Evolutionary conservation across 2,888 invertebrate species (phyloP), one percentile per base, ranked within the genome.

Genomic region (Minunthozetes semirufus): DNA sequence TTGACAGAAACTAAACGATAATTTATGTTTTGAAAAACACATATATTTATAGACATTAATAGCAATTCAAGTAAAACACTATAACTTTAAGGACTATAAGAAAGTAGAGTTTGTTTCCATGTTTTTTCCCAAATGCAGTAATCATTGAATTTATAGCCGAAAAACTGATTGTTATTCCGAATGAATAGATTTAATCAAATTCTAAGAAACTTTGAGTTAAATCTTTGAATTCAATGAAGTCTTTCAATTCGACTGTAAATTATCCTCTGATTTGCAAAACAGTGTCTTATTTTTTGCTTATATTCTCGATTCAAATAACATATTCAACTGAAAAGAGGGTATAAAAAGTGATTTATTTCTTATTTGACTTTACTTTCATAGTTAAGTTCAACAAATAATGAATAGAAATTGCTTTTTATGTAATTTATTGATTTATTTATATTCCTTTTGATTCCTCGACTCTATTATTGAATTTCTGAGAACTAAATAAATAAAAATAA

Each of bases 101-200:
- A 33, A 48, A 17, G 50, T 15, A 48, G 2, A 15, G 6, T 48
- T 11, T 48, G 6, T 48, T 48, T 11, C 13, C 2, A 15, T 11
- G n/a, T 48, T 27, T 59, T 22, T 15, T 27, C 22, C 11, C 25
- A 27, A 59, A 59, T 2, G 59, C 11, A 61, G 17, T n/a, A 13
- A 61, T 61, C 61, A 61, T 61, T 61, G 33, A 33, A 61, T 61
- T 61, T 61, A 33, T 61, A 17, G 15, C 15, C 2, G 1, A 33
- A 29, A 61, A 61, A 66, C 9, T n/a, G 63, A 66, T 66, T 66
- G 63, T 38, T 66, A 66, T 66, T 38, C 27, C 63, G 63, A 38
- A 11, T 66, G 63, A 66, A 66, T 66, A 66, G 29, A 66, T 66
- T 66, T 66, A 61, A 61, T 61, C 61, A 61, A 33, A 33, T 61